A percentile compares a stretch with the other conserved stretches of the same genome.
phyloP scores from a whole-genome alignment of 1,140 invertebrate species.

The Cydia pomonella region DNA sequence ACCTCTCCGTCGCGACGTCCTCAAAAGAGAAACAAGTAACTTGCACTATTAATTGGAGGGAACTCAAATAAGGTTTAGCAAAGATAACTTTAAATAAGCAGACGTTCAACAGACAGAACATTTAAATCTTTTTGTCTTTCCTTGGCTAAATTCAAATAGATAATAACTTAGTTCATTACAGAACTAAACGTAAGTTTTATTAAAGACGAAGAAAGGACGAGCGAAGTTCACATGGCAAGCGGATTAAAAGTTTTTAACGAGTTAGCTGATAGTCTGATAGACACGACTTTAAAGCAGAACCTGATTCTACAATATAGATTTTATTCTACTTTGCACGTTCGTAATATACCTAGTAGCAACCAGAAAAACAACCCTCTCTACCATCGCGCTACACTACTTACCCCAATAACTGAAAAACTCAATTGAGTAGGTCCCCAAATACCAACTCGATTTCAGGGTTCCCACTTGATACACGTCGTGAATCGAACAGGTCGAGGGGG shows the following conservation, averaged over 20 bases:
- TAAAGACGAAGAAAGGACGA: conserved; percentile 12
- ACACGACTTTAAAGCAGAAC: background rate
- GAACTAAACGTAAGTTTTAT: background rate
- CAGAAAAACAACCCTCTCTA: background rate
- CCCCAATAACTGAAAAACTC: conserved; percentile 8
- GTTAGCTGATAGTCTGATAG: background rate
- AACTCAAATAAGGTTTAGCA: conserved; percentile 59
- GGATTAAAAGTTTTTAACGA: conserved; percentile 15
- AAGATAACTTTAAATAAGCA: conserved; percentile 39
- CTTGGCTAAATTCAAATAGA: conserved; percentile 53
- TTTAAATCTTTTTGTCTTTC: conserved; percentile 42
- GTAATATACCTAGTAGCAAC: background rate
- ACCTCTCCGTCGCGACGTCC: conserved; percentile 69
- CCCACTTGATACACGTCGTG: conserved; percentile 35
- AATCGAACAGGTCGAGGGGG: conserved; percentile 44
- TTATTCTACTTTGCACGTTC: background rate
- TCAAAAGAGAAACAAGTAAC: conserved; percentile 70
- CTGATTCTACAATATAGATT: background rate
- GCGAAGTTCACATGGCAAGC: background rate
- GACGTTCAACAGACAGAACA: conserved; percentile 40
- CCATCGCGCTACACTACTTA: background rate
- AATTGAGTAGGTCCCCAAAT: conserved; percentile 13
- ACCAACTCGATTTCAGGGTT: conserved; percentile 31
- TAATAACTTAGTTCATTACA: conserved; percentile 56
- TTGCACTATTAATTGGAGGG: conserved; percentile 65